These are phyloP conservation scores for Chionodraco myersi DNA, from an alignment of 2,113 vertebrate species.

Conservation along the genomic window DNA sequence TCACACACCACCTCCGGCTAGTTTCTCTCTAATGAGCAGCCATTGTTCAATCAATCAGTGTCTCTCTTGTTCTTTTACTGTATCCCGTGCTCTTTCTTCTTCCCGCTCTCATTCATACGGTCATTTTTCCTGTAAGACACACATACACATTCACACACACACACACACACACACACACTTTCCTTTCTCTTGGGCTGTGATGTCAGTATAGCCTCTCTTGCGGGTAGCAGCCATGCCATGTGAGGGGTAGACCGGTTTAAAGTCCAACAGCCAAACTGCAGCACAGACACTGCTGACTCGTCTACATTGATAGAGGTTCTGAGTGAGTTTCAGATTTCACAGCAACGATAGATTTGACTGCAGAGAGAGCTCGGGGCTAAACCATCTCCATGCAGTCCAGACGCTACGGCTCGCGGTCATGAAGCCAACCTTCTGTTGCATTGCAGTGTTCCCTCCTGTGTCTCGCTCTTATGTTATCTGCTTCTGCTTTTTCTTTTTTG, in stretches of 20 bases:
- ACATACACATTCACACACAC: neutral
- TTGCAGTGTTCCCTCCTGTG: neutral
- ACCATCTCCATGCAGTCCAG: neutral
- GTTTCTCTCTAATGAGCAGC: slow-evolving; percentile 59
- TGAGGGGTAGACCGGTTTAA: slow-evolving; percentile 2
- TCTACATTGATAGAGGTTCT: slow-evolving; percentile 29
- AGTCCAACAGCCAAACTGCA: slow-evolving; percentile 25
- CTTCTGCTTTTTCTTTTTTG: no score
- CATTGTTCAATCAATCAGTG: slow-evolving; percentile 71
- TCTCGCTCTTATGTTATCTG: neutral
- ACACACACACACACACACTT: slow-evolving; percentile 3
- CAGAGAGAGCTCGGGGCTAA: neutral
- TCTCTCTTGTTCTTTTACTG: slow-evolving; percentile 49
- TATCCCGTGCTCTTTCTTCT: slow-evolving; percentile 23
- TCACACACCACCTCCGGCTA: slow-evolving; percentile 15
- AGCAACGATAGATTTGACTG: slow-evolving; percentile 15
- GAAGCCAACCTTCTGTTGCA: neutral
- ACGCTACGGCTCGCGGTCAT: no score
- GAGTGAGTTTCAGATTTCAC: slow-evolving; percentile 16
- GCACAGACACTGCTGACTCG: slow-evolving; percentile 34
- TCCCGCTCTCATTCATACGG: slow-evolving; percentile 19
- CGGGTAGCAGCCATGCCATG: neutral
- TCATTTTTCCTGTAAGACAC: neutral
- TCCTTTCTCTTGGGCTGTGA: neutral
- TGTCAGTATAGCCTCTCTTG: slow-evolving; percentile 36